Base-by-base conservation (phyloP, 2,113 vertebrate species). In the Thalassoma bifasciatum region DNA sequence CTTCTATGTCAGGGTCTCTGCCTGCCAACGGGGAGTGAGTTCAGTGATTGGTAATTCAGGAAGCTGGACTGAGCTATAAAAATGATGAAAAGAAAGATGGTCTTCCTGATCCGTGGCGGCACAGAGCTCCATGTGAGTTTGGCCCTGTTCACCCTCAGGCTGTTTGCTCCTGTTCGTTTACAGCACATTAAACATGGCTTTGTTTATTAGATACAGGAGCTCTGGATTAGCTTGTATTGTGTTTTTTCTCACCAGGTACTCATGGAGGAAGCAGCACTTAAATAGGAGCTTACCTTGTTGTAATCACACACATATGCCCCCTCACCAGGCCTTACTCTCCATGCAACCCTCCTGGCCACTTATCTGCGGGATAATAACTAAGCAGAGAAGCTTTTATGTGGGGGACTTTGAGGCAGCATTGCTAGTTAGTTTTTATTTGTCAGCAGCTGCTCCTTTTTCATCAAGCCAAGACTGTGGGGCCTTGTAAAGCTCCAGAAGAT, bases 71-170 rank as follows among this genome's bases (percentile, higher is more conserved):
- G 62, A 63, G 74, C 89, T 86, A 75, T 92, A 90, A 92, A 92
- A 88, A 91, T 89, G 91, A 93, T 93, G 89, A 93, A 92, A 92
- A 90, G 90, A 87, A 85, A 92, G 75, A 84, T 77, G 9, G 66
- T 77, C 86, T 88, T 90, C 79, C 89, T 87, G 79, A 73, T 85
- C 69, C 40, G 68, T 58, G 59, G 78, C 59, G n/a, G 73, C 2
- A 30, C 73, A 42, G 58, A 13, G 67, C 81, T 65, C 79, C 54
- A 23, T 75, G 83, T 63, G 77, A 78, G 83, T 73, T 83, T 65
- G 77, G 66, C 74, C 71, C 63, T 61, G 54, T 60, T 71, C 2
- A 65, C 84, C 89, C 86, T 81, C 67, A n/a, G 82, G 89, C 68
- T 83, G 13, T 67, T 49, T 59, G 52, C 81, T 71, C 78, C 26